Evolutionary conservation across 2,888 invertebrate species (phyloP), one percentile per base, ranked within the genome.

Genomic region (Nezara viridula): DNA sequence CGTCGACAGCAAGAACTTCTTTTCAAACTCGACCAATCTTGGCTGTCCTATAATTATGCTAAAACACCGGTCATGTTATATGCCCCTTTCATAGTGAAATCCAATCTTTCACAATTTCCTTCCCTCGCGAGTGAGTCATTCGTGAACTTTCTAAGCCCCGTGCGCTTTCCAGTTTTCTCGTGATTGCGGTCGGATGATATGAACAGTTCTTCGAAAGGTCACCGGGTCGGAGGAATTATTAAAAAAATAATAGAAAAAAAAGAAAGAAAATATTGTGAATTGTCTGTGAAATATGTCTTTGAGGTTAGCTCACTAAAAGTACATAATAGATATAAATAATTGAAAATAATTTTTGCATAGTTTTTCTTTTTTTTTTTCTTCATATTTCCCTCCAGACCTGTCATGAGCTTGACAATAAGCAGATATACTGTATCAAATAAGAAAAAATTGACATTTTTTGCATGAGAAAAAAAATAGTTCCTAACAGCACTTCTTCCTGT

Each of bases 51-150:
- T 73, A 73, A 73, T 73, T 37, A 73, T 73, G 66, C 66, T 73
- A 73, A 73, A 27, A 21, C 66, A 5, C 66, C 9, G 37, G 19
- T 73, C 66, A 73, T 73, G 66, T 73, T 73, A 73, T 73, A 73
- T 73, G 32, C 37, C 66, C 66, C 66, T 73, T 73, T 37, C 66
- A 32, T 37, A 37, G 66, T 73, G 66, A 73, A 73, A 73, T 37
- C 66, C 66, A 73, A 73, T 73, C 66, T 73, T 73, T 73, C 66
- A 73, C 66, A 73, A 73, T 73, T 73, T 73, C 37, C 66, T 60
- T 27, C 27, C 60, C 55, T 32, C 60, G 60, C 60, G 14, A 60
- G 60, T 73, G 66, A 73, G 66, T 73, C 66, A 73, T 73, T 73
- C 66, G 32, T 73, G 19, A 37, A 73, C 66, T 73, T 73, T 73